Base-by-base conservation (phyloP, 2,113 vertebrate species). In the Pogonocichla stellata region DNA sequence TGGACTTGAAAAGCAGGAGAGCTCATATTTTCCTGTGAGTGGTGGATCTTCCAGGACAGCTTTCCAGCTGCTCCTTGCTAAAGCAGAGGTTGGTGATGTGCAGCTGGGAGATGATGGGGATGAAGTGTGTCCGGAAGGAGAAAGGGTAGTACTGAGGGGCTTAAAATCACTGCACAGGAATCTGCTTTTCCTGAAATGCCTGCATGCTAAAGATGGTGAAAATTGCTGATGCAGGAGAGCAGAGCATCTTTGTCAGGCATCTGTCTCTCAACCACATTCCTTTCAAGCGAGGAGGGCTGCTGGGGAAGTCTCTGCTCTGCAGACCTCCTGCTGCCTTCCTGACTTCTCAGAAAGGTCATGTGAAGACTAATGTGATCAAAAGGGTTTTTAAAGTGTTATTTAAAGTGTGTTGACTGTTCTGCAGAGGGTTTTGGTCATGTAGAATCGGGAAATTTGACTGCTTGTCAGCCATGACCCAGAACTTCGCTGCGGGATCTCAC, bases 341-440 rank as follows among this genome's bases (percentile, higher is more conserved):
- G 89, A 74, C 75, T 93, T 93, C 29, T 90, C 72, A 92, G 69
- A 91, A 93, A 93, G 94, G 86, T 95, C 84, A 70, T 93, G 69
- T 70, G 88, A 85, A 96, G 86, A 61, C 70, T 87, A 51, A 75
- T 47, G 70, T 82, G 92, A 94, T 94, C 93, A 93, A 96, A 96
- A 92, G 62, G 67, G 29, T 22, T 12, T 80, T 84, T 81, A 9
- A 87, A 90, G 62, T 69, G 58, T 85, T 86, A 78, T 57, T 95
- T 89, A 75, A 92, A 94, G 60, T 0, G 0, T 71, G 80, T 64
- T 74, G 69, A 86, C 47, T 93, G 50, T 81, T 95, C 83, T 87
- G 56, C 80, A 75, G 67, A 86, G 54, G 12, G n/a, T 45, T 86
- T 93, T 88, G 7, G 8, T 90, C 38, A 4, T 77, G 75, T 66